Conservation (phyloP, 2,797 vertebrate species). For the Australoheros facetus region DNA sequence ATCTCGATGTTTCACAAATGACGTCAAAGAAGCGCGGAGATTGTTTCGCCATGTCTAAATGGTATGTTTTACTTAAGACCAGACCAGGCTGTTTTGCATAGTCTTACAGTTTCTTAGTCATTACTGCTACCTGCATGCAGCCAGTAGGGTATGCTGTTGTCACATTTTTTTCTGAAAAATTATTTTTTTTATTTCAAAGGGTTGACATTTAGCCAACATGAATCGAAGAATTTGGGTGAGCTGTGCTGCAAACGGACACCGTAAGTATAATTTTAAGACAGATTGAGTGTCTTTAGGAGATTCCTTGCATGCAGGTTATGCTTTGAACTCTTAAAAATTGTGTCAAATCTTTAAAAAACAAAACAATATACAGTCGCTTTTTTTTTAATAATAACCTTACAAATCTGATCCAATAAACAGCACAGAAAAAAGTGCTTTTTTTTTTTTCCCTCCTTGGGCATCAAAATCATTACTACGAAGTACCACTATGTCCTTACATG, state of each 20-base stretch:
- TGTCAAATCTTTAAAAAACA: neutral
- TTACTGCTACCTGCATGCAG: conserved; percentile 22
- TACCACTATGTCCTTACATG: neutral
- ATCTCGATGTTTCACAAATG: conserved; percentile 7
- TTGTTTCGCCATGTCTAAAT: conserved; percentile 33
- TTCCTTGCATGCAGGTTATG: neutral
- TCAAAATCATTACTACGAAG: neutral
- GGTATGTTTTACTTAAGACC: conserved; percentile 63
- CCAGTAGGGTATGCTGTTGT: conserved; percentile 75
- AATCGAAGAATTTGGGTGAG: conserved; percentile 25
- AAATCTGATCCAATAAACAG: neutral
- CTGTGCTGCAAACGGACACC: conserved; percentile 14
- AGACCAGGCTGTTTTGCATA: neutral
- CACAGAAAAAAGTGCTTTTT: neutral
- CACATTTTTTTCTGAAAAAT: conserved; percentile 27
- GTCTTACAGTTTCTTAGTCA: neutral
- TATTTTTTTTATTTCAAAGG: conserved; percentile 66
- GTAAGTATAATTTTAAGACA: conserved; percentile 69
- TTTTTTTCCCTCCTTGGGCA: neutral
- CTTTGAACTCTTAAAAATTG: neutral
- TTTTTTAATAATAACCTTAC: neutral
- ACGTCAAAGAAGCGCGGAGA: conserved; percentile 18
- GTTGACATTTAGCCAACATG: conserved; percentile 20
- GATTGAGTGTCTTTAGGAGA: neutral
- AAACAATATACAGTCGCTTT: neutral